Conservation (phyloP, 2,888 invertebrate genomes). For the Nineta flava region DNA sequence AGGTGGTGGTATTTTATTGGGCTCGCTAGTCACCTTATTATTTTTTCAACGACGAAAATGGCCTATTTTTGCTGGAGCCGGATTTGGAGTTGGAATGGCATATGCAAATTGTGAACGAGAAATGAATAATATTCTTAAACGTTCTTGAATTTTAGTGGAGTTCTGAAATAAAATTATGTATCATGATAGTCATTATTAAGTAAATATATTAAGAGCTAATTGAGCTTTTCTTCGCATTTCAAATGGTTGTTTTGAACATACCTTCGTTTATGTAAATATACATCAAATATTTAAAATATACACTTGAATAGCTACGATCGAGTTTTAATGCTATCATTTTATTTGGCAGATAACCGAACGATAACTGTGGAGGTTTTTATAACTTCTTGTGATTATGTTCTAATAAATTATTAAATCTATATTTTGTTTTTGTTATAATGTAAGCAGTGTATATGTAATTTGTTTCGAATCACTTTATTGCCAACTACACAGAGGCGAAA, state of each 20-base stretch:
- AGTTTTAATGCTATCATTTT: too few species aligned
- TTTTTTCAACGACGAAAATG: conserved; percentile 71
- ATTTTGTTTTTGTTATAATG: too few species aligned
- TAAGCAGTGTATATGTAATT: too few species aligned
- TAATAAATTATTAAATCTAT: too few species aligned
- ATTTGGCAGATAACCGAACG: too few species aligned
- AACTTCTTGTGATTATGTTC: too few species aligned
- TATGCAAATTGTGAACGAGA: conserved; percentile 74
- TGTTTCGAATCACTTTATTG: too few species aligned
- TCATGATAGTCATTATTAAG: background rate
- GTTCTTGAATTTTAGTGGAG: background rate
- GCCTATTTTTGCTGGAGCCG: conserved; percentile 77
- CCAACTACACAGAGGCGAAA: too few species aligned
- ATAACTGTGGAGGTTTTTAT: too few species aligned
- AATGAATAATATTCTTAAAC: conserved; percentile 26
- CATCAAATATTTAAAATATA: too few species aligned
- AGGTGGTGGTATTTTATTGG: conserved; percentile 71
- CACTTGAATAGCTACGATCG: too few species aligned
- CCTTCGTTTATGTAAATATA: background rate
- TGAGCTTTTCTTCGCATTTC: too few species aligned
- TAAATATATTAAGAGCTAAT: background rate
- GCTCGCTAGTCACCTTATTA: conserved; percentile 64
- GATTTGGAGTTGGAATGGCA: conserved; percentile 82
- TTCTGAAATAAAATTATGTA: background rate
- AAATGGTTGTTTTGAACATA: background rate